Conservation (phyloP, 2,888 invertebrate species). For the Coleophora flavipennella region DNA sequence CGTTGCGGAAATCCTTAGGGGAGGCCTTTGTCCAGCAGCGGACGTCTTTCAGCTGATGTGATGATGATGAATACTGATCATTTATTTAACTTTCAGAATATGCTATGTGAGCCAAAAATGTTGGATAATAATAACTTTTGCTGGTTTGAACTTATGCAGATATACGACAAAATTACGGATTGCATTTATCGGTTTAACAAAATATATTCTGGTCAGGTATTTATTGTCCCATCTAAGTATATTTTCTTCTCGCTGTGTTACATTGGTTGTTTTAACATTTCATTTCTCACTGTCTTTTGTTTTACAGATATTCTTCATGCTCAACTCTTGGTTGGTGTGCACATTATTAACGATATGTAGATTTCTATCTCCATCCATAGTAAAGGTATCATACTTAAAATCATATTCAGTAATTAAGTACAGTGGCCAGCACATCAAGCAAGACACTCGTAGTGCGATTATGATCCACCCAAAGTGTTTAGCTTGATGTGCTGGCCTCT, state of each 20-base stretch:
- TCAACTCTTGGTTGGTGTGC: slow-evolving; percentile 34
- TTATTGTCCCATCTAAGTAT: too few relatives aligned
- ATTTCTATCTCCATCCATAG: slow-evolving; percentile 38
- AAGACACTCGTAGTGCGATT: too few relatives aligned
- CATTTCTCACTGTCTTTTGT: background rate
- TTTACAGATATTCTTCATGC: slow-evolving; percentile 42
- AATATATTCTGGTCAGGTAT: slow-evolving; percentile 44
- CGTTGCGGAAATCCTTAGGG: too few relatives aligned
- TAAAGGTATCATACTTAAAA: too few relatives aligned
- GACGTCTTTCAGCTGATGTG: too few relatives aligned
- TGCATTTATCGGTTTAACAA: slow-evolving; percentile 37
- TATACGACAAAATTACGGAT: slow-evolving; percentile 46
- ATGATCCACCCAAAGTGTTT: too few relatives aligned
- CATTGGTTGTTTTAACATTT: background rate
- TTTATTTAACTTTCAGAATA: slow-evolving; percentile 19
- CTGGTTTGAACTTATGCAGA: slow-evolving; percentile 52
- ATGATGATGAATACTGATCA: too few relatives aligned
- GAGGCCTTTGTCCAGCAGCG: too few relatives aligned
- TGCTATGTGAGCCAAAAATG: slow-evolving; percentile 18
- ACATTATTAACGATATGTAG: slow-evolving; percentile 40
- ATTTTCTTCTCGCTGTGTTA: too few relatives aligned
- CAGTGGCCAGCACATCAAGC: too few relatives aligned
- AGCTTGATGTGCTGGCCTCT: too few relatives aligned
- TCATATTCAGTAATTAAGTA: too few relatives aligned
- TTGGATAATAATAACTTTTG: slow-evolving; percentile 17